phyloP scores from a whole-genome alignment of 2,113 vertebrate species.

The Sceloporus tristichus region DNA sequence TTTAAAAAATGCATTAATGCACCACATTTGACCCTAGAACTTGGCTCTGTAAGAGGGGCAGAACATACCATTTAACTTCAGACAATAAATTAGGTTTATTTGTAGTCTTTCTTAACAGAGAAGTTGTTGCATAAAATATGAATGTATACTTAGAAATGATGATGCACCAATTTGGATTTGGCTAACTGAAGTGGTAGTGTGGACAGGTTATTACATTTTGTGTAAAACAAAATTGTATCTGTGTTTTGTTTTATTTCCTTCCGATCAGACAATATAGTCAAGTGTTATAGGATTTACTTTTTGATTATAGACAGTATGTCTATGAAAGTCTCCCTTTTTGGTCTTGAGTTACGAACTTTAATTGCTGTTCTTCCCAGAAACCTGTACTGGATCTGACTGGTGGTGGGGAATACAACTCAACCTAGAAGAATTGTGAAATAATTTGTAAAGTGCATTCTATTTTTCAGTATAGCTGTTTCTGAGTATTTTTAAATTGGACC shows the following conservation, averaged over 20 bases:
- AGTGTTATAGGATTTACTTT: not conserved
- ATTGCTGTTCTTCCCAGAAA: not conserved
- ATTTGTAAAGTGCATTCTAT: not conserved
- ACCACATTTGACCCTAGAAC: constrained; percentile 34
- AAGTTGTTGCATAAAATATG: constrained; percentile 28
- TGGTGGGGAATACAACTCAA: not conserved
- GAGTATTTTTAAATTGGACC: not conserved
- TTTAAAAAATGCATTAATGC: constrained; percentile 1
- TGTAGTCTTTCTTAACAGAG: constrained; percentile 42
- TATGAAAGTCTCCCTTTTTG: not conserved
- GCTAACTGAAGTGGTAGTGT: constrained; percentile 19
- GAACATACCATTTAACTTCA: constrained; percentile 7
- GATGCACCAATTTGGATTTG: constrained; percentile 32
- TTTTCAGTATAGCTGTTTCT: not conserved
- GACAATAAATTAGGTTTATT: constrained; percentile 24
- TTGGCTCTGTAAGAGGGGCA: constrained; percentile 1
- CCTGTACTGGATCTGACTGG: not conserved
- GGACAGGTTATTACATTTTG: not conserved
- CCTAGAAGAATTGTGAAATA: not conserved
- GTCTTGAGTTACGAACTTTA: not conserved
- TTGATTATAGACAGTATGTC: not conserved
- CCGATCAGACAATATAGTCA: constrained; percentile 13
- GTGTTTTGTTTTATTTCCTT: not conserved
- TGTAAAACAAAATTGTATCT: not conserved
- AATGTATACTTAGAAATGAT: not conserved